These are phyloP conservation scores for Aradophagus sp. DNA, from an alignment of 1,140 invertebrate genomes.

Conservation along the genomic window DNA sequence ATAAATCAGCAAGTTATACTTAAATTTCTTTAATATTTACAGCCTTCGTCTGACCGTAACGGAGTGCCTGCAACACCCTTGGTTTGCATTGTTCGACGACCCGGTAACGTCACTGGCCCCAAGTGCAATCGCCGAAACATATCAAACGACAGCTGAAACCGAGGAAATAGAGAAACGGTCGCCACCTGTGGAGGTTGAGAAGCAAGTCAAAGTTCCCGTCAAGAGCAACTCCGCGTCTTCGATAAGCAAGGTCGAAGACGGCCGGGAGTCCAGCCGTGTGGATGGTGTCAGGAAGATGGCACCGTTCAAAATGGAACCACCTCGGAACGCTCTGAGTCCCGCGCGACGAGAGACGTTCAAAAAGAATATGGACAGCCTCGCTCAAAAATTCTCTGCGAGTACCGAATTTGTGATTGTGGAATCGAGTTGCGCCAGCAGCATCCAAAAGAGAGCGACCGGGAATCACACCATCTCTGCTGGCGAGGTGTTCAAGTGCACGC, in stretches of 20 bases:
- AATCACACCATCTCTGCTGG: constrained; percentile 74
- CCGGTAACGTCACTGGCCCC: constrained; percentile 32
- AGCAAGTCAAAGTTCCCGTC: not conserved
- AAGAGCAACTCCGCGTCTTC: constrained; percentile 23
- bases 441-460: constrained; percentile 68
- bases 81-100: constrained; percentile 73
- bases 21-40: no score
- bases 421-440: constrained; percentile 22
- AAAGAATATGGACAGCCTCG: constrained; percentile 73
- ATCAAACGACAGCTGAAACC: constrained; percentile 21
- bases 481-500: constrained; percentile 75
- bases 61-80: constrained; percentile 80
- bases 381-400: constrained; percentile 69
- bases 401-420: constrained; percentile 70
- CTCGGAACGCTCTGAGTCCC: constrained; percentile 68
- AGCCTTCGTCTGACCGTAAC: constrained; percentile 79
- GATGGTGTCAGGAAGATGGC: constrained; percentile 14
- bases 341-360: constrained; percentile 74
- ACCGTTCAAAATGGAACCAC: constrained; percentile 20
- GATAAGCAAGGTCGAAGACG: constrained; percentile 34
- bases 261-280: constrained; percentile 18
- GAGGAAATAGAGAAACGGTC: constrained; percentile 6
- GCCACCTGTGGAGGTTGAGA: constrained; percentile 17
- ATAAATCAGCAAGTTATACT: no score
- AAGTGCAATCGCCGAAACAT: constrained; percentile 9